Evolutionary conservation across 2,888 invertebrate genomes (phyloP), one percentile per base, ranked within the genome.

Genomic region (Leptothorax acervorum): DNA sequence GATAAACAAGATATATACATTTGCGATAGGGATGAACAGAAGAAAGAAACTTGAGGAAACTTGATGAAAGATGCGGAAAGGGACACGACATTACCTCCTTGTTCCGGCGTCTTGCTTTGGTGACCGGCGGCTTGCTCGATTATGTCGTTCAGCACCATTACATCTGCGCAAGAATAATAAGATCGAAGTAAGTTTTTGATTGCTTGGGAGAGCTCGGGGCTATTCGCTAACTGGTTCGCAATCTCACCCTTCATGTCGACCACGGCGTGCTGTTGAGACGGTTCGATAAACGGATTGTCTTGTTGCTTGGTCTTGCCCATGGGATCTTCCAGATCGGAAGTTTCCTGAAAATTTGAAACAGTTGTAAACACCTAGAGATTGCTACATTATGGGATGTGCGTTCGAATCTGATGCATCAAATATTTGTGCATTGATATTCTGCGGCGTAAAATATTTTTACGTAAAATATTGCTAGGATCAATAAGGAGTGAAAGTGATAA

Each of bases 81-180:
- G 65, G 82, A 70, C 65, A 53, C 83, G 87, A 89, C 63, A 91
- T 96, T 97, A 98, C 98, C 98, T 97, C 97, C 98, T 95, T 97
- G 97, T 89, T 98, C 98, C 94, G 98, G 97, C 85, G 97, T 97
- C 94, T 97, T 96, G 95, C 98, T 98, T 94, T 98, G 98, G 94
- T 98, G 96, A 91, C 98, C 98, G 85, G 99, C 98, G 84, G 98
- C 99, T 96, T 99, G 99, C 95, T 99, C 99, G 92, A 99, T 98
- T 93, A 99, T 98, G 95, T 99, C 99, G 95, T 98, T 99, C 93
- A 99, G 96, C 92, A 99, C 99, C 98, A 99, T 98, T 87, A 99
- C 99, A 96, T 99, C 99, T 99, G 96, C 78, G 96, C 95, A 82
- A 88, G 5, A 31, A 76, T 39, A 51, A 39, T 42, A 45, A n/a